Evolutionary conservation across 2,797 vertebrate genomes (phyloP).

Genomic region (Pipistrellus pygmaeus): DNA sequence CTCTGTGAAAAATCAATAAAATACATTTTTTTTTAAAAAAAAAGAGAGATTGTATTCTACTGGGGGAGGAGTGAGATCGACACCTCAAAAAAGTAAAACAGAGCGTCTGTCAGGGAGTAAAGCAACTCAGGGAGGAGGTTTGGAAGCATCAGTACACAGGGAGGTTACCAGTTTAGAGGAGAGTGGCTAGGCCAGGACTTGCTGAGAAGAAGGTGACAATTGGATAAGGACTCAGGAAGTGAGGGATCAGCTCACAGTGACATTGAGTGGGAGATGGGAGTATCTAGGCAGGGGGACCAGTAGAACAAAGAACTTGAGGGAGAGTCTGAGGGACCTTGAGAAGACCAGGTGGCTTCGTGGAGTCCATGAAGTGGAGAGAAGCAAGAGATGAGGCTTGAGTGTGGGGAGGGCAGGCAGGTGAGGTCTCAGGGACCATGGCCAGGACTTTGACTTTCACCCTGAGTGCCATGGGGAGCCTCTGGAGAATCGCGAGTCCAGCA

Average conservation of each 20-base stretch:
- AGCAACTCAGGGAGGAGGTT: background rate
- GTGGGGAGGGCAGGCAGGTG: fast-evolving
- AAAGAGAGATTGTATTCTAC: background rate
- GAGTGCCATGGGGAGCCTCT: background rate
- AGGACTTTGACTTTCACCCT: background rate
- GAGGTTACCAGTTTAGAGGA: background rate
- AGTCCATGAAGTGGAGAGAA: background rate
- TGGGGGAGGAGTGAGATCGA: background rate
- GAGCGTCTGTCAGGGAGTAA: background rate
- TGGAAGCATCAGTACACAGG: fast-evolving
- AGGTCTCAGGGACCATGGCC: too few relatives aligned
- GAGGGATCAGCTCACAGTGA: too few relatives aligned
- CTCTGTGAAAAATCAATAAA: too few relatives aligned
- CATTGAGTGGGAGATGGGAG: background rate
- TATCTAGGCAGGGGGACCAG: background rate
- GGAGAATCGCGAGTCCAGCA: background rate
- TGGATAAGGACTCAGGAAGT: background rate
- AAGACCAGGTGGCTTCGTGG: too few relatives aligned
- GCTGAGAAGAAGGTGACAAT: background rate
- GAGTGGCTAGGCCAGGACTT: background rate
- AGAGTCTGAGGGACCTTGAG: background rate
- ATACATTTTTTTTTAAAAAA: too few relatives aligned
- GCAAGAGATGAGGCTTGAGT: background rate
- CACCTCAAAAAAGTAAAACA: background rate
- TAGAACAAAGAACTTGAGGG: background rate